A percentile compares a stretch with the other conserved stretches of the same genome.
Evolutionary conservation across 2,888 invertebrate genomes (phyloP).

Genomic region (Hybos culiciformis): DNA sequence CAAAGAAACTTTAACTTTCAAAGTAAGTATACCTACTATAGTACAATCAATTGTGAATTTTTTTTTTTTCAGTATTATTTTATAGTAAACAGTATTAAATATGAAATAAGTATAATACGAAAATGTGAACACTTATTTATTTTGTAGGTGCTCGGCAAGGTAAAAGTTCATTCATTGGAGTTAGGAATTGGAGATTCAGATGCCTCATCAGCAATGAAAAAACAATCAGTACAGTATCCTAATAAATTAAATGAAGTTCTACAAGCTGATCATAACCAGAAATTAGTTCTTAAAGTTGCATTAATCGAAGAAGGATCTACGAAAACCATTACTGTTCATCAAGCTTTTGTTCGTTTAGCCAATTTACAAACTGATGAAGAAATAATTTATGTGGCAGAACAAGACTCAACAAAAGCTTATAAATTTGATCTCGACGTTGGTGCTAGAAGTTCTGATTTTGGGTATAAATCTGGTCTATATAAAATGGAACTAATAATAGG

Average conservation of each 20-base stretch:
- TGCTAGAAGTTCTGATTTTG: constrained; percentile 64
- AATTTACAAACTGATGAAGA: constrained; percentile 57
- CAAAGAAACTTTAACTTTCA: constrained; percentile 46
- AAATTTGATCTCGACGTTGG: constrained; percentile 86
- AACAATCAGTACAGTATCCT: constrained; percentile 59
- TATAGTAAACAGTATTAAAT: no score
- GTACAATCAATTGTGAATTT: no score
- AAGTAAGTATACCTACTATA: no score
- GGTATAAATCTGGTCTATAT: constrained; percentile 62
- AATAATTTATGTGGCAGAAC: constrained; percentile 87
- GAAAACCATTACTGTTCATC: constrained; percentile 63
- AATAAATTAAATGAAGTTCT: constrained; percentile 53
- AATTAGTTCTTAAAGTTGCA: constrained; percentile 66
- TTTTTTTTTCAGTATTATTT: no score
- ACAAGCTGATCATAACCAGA: constrained; percentile 82
- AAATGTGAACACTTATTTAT: no score
- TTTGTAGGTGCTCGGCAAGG: constrained; percentile 60
- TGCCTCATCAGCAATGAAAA: constrained; percentile 68
- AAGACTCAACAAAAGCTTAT: constrained; percentile 62
- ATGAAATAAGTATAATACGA: no score
- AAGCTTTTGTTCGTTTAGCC: constrained; percentile 72
- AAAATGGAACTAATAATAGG: constrained; percentile 75
- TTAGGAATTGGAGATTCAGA: constrained; percentile 83
- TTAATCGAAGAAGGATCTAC: constrained; percentile 55
- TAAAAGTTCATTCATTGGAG: constrained; percentile 63